Evolutionary conservation across 2,888 invertebrate genomes (phyloP), one percentile per base, ranked within the genome.

Genomic region (Ptilodon capucinus): DNA sequence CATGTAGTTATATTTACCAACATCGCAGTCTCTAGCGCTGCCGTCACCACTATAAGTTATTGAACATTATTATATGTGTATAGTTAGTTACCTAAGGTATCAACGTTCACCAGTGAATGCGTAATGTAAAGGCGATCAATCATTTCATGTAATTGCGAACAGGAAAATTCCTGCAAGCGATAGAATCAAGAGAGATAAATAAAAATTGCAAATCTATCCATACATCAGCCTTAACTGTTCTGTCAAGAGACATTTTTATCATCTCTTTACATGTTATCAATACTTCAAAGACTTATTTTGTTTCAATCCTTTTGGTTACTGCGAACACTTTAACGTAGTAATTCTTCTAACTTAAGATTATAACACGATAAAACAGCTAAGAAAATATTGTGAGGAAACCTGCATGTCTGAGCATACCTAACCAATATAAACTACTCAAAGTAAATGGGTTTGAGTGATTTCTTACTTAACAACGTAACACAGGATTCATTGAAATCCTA

Each of bases 141-240:
- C 30, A 41, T 8, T 13, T 6, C 25, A 42, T 42, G 45, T 63
- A 58, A 59, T 63, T 46, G 42, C 19, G 18, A 23, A 18, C 43
- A 49, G 60, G 54, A 54, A 63, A 62, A 53, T 58, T 63, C 57
- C 57, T 48, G 17, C 25, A 25, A 4, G n/a, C 23, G 16, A 40
- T 40, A 40, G 16, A 25, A 11, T 25, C 8, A 6, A n/a, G 23
- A 16, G 2, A 23, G 21, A 36, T 30, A 36, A 35, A 28, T 19
- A n/a, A 19, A 36, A 36, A 36, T 55, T 17, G 56, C 56, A 51
- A 54, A 48, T 56, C 45, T 60, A 73, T 66, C 68, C 68, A 25
- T 64, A 68, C 71, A 64, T 52, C 61, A 69, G 67, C 60, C 62
- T 49, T 52, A 48, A 51, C 51, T 28, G 35, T 41, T 28, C 40